phyloP scores from a whole-genome alignment of 2,888 invertebrate genomes.

The Dysmachus trigonus region DNA sequence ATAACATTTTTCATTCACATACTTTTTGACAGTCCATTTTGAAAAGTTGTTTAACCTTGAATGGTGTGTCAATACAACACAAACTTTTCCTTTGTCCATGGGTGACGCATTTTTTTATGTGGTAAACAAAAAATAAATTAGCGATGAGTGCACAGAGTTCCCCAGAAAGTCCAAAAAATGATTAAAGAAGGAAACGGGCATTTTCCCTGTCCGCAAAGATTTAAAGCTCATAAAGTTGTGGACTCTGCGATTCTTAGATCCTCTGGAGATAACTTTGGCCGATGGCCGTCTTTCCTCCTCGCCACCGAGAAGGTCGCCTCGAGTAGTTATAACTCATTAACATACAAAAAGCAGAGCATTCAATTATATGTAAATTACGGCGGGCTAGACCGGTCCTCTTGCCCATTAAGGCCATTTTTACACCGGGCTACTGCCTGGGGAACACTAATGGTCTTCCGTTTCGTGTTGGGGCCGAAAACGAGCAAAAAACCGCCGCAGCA shows the following conservation, averaged over 20 bases:
- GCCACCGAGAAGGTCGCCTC: neutral
- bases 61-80: neutral
- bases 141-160: neutral
- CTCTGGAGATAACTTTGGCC: neutral
- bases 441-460: constrained; percentile 23
- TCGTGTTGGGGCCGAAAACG: neutral
- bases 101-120: neutral
- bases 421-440: constrained; percentile 9
- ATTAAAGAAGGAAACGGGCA: neutral
- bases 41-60: neutral
- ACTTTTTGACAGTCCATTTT: too few species aligned
- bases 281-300: constrained; percentile 1
- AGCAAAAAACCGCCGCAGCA: neutral
- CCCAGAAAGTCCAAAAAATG: neutral
- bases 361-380: constrained; percentile 34
- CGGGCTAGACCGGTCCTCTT: constrained; percentile 23
- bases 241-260: neutral
- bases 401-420: constrained; percentile 2
- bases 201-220: neutral
- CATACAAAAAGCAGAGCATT: constrained; percentile 22
- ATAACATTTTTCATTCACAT: too few species aligned
- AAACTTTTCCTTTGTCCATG: neutral
- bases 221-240: neutral
- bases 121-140: neutral
- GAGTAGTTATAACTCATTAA: constrained; percentile 13